A percentile compares a stretch with the other conserved stretches of the same genome.
These are phyloP conservation scores for Mormyrus lacerda DNA, from an alignment of 2,113 vertebrate genomes.

Conservation along the genomic window DNA sequence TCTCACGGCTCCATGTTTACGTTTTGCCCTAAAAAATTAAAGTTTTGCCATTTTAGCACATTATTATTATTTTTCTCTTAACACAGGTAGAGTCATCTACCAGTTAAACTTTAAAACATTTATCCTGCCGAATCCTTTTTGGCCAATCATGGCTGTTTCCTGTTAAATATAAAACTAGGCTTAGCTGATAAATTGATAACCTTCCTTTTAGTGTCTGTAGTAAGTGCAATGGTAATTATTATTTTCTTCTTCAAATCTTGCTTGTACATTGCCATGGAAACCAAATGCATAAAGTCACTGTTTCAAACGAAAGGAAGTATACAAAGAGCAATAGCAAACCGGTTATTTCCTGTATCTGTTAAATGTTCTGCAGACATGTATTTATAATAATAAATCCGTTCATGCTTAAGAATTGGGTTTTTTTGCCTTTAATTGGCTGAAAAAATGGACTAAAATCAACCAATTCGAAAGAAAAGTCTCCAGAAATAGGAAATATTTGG, in stretches of 20 bases:
- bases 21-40: neutral
- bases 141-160: neutral
- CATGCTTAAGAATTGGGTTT: neutral
- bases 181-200: neutral
- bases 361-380: neutral
- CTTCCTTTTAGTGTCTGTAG: neutral
- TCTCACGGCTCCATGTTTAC: neutral
- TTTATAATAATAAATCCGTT: neutral
- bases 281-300: neutral
- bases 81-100: neutral
- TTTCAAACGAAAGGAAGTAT: neutral
- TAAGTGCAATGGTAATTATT: neutral
- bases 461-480: neutral
- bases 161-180: neutral
- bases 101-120: neutral
- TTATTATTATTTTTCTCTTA: neutral
- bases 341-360: neutral
- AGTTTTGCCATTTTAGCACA: neutral
- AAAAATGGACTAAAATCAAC: neutral
- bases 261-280: neutral
- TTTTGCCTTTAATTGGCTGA: neutral
- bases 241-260: neutral
- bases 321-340: neutral
- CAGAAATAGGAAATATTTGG: neutral
- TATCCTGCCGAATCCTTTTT: neutral